These are phyloP conservation scores for Rutilus rutilus DNA, from an alignment of 2,113 vertebrate genomes.

Conservation along the genomic window DNA sequence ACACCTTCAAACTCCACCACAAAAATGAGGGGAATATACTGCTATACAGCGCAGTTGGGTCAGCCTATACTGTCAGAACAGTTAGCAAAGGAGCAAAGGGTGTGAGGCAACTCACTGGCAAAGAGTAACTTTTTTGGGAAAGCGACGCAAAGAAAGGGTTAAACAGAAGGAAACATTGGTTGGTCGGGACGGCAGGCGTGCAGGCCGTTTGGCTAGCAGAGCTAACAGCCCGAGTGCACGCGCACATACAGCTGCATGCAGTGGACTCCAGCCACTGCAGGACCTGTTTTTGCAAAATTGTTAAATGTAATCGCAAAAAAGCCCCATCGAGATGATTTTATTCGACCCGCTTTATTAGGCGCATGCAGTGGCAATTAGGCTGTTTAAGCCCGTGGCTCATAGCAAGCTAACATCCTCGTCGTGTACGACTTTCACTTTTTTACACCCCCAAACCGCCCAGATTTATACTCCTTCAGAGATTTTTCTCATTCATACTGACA, in stretches of 20 bases:
- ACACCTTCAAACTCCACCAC: conserved; percentile 20
- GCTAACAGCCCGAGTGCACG: conserved; percentile 60
- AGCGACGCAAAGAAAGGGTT: conserved; percentile 65
- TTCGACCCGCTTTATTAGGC: background rate
- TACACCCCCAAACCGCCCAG: conserved; percentile 64
- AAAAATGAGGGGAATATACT: background rate
- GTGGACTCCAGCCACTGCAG: conserved; percentile 40
- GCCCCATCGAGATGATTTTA: background rate
- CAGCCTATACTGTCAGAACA: too few relatives aligned
- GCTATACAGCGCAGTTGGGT: background rate
- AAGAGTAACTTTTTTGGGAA: conserved; percentile 49
- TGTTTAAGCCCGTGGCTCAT: background rate
- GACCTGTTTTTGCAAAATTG: conserved; percentile 16
- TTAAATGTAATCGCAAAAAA: background rate
- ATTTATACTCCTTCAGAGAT: conserved; percentile 39
- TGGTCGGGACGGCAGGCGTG: conserved; percentile 52
- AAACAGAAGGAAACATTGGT: conserved; percentile 66
- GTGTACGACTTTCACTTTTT: conserved; percentile 67
- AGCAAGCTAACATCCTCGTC: conserved; percentile 32
- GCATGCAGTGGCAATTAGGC: background rate
- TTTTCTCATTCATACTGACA: background rate
- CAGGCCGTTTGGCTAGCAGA: conserved; percentile 70
- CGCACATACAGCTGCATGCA: conserved; percentile 66
- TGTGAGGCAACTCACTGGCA: background rate
- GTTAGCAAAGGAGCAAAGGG: background rate